phyloP scores from a whole-genome alignment of 1,140 invertebrate genomes.

The Microplitis demolitor region DNA sequence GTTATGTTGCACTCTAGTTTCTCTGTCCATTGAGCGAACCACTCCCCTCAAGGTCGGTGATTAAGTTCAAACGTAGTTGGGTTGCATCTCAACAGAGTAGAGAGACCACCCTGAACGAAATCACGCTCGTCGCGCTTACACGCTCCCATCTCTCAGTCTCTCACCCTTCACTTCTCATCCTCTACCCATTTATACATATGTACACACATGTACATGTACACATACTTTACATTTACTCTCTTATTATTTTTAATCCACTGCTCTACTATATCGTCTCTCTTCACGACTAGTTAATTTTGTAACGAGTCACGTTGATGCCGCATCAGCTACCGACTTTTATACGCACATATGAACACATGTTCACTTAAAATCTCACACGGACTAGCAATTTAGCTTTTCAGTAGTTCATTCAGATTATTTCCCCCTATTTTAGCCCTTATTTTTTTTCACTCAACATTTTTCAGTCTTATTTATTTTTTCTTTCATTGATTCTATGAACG shows the following conservation, averaged over 20 bases:
- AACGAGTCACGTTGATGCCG: not conserved
- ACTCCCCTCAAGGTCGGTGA: conserved; percentile 30
- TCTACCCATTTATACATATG: not conserved
- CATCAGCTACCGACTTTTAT: not conserved
- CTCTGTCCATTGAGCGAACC: not conserved
- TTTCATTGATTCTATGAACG: not conserved
- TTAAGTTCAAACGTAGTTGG: conserved; percentile 30
- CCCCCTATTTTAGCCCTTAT: no score
- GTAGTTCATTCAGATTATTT: no score
- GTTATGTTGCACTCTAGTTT: not conserved
- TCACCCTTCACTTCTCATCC: not conserved
- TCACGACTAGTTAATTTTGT: conserved; percentile 22
- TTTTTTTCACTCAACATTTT: no score
- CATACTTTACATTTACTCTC: not conserved
- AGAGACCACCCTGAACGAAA: conserved; percentile 32
- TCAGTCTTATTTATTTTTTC: no score
- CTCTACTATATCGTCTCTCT: not conserved
- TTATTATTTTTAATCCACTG: conserved; percentile 4
- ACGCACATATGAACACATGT: no score
- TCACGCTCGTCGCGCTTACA: conserved; percentile 16
- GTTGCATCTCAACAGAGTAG: conserved; percentile 22
- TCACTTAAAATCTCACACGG: no score
- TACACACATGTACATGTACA: not conserved
- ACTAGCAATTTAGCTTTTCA: no score
- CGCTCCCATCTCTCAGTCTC: not conserved